Evolutionary conservation across 2,888 invertebrate species (phyloP).

Genomic region (Oscheius sp.): DNA sequence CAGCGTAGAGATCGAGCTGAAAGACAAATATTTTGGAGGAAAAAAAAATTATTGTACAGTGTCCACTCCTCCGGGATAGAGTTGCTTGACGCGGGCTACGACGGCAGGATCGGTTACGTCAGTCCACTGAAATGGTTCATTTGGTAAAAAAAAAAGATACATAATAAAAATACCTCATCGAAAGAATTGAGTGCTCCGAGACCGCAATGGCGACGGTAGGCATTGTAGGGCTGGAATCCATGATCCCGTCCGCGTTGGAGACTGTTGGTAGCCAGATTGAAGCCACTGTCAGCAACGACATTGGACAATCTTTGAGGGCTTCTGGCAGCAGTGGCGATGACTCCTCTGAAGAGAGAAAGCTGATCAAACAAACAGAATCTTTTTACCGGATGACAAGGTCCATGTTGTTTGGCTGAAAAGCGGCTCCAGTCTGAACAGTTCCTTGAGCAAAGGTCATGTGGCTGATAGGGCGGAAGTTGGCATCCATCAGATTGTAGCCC

Average conservation of each 20-base stretch:
- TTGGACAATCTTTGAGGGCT: slow-evolving; percentile 84
- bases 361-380: neutral
- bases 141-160: neutral
- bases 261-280: slow-evolving; percentile 91
- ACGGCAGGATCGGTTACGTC: slow-evolving; percentile 66
- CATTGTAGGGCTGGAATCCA: slow-evolving; percentile 86
- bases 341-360: slow-evolving; percentile 82
- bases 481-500: slow-evolving; percentile 61
- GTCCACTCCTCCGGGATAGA: slow-evolving; percentile 55
- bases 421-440: neutral
- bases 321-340: slow-evolving; percentile 89
- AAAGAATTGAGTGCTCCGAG: slow-evolving; percentile 80
- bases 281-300: slow-evolving; percentile 72
- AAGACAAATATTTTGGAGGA: neutral
- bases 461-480: slow-evolving; percentile 39
- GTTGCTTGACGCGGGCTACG: slow-evolving; percentile 60
- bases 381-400: slow-evolving; percentile 15
- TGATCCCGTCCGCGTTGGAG: slow-evolving; percentile 83
- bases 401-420: neutral
- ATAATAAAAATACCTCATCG: slow-evolving; percentile 11
- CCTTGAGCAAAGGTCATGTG: slow-evolving; percentile 15
- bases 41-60: slow-evolving; percentile 33
- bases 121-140: slow-evolving; percentile 48
- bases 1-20: slow-evolving; percentile 76
- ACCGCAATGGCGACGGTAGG: slow-evolving; percentile 88